Conservation (phyloP, 2,888 invertebrate genomes). For the Melipona bicolor region DNA sequence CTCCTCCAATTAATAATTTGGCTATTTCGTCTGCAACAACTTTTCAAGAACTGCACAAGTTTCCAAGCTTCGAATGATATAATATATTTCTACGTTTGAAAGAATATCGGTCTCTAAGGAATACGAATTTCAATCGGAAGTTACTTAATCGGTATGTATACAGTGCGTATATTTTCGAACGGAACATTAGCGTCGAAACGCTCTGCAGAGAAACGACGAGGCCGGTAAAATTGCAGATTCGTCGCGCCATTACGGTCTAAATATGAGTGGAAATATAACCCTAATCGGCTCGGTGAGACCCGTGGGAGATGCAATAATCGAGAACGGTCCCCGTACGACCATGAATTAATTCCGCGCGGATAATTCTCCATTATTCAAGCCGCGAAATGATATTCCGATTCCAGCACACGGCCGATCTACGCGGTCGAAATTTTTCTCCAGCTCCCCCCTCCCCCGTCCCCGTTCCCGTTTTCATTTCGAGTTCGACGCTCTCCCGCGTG, state of each 20-base stretch:
- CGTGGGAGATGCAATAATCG: constrained; percentile 66
- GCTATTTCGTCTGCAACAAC: no score
- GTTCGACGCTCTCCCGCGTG: constrained; percentile 1
- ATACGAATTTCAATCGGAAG: not conserved
- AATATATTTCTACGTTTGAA: no score
- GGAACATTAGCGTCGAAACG: not conserved
- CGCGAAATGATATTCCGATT: constrained; percentile 73
- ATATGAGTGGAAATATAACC: constrained; percentile 60
- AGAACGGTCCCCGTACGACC: constrained; percentile 58
- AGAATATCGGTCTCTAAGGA: not conserved
- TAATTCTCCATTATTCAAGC: constrained; percentile 78
- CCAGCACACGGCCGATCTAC: constrained; percentile 38
- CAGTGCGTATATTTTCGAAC: not conserved
- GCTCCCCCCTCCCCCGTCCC: no score
- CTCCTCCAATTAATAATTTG: no score
- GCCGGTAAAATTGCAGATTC: constrained; percentile 29
- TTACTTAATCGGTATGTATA: not conserved
- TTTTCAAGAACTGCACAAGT: no score
- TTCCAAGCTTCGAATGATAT: no score
- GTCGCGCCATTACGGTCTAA: constrained; percentile 29
- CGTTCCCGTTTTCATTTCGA: constrained; percentile 6
- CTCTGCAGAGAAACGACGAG: constrained; percentile 18
- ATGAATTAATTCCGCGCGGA: constrained; percentile 74
- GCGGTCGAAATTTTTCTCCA: constrained; percentile 58
- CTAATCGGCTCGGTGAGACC: constrained; percentile 63